A percentile compares a stretch with the other conserved stretches of the same genome.
Conservation (phyloP, 2,113 vertebrate species). For the Labeo catla region DNA sequence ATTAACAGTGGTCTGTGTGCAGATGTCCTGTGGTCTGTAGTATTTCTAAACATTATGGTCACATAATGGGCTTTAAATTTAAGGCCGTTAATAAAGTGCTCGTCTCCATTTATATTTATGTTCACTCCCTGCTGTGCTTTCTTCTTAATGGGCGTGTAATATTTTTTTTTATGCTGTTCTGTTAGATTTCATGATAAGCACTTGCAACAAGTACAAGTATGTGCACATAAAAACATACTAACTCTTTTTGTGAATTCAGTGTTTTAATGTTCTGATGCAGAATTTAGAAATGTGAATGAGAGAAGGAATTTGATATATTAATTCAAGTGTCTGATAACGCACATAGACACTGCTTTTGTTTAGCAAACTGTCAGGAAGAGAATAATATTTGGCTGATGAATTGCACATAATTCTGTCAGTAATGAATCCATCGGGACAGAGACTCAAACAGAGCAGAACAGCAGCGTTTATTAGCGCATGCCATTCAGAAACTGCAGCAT, state of each 20-base stretch:
- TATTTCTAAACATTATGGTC: slow-evolving; percentile 22
- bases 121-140: slow-evolving; percentile 20
- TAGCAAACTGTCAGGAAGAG: neutral
- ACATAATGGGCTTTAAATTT: slow-evolving; percentile 30
- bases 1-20: slow-evolving; percentile 11
- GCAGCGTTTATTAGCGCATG: neutral
- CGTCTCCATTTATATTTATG: slow-evolving; percentile 18
- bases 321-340: neutral
- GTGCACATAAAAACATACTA: neutral
- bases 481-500: neutral
- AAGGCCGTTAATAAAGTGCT: slow-evolving; percentile 20
- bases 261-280: neutral
- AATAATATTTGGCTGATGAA: slow-evolving; percentile 25
- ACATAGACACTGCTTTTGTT: neutral
- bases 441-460: neutral
- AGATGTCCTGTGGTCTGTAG: slow-evolving; percentile 20
- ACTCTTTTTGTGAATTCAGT: neutral
- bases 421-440: neutral
- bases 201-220: neutral
- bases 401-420: neutral
- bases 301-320: neutral
- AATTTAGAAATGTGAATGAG: neutral
- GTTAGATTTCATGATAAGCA: neutral
- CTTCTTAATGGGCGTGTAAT: neutral
- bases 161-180: neutral